Evolutionary conservation across 2,797 vertebrate genomes (phyloP).

Genomic region (Sparus aurata): DNA sequence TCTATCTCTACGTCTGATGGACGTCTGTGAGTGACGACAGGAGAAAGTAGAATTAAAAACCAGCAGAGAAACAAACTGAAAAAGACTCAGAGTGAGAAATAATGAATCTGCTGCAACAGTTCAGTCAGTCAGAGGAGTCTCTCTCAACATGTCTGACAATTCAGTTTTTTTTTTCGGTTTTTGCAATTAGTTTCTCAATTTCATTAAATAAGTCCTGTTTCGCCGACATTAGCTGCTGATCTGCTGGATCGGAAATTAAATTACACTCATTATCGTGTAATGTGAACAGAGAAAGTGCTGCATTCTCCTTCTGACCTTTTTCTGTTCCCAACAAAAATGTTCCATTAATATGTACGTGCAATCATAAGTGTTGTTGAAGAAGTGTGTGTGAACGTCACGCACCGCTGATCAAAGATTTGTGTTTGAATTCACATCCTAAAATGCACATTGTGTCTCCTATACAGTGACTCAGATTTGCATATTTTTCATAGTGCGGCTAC

Average conservation of each 20-base stretch:
- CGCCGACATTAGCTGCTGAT: constrained; percentile 21
- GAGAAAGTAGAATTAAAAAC: not conserved
- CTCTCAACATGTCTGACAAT: constrained; percentile 10
- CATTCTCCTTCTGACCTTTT: constrained; percentile 36
- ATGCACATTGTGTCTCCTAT: not conserved
- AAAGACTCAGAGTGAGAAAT: not conserved
- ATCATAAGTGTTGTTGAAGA: not conserved
- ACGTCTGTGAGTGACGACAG: not conserved
- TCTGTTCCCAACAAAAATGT: not conserved
- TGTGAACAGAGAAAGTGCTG: constrained; percentile 13
- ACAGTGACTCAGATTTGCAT: constrained; percentile 19
- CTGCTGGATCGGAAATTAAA: constrained; percentile 28
- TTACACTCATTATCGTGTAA: constrained; percentile 34
- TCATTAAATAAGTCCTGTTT: constrained; percentile 32
- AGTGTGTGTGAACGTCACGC: not conserved
- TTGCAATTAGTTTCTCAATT: constrained; percentile 34
- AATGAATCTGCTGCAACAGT: constrained; percentile 18
- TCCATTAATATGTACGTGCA: not conserved
- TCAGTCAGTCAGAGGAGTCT: constrained; percentile 9
- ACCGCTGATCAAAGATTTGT: not conserved
- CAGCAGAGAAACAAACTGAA: not conserved
- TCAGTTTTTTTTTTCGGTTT: constrained; percentile 18
- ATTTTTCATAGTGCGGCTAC: constrained; percentile 8
- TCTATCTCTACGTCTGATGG: too few species aligned
- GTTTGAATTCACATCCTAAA: not conserved